Base-by-base conservation (phyloP, 2,797 vertebrate species). In the Danio aesculapii region DNA sequence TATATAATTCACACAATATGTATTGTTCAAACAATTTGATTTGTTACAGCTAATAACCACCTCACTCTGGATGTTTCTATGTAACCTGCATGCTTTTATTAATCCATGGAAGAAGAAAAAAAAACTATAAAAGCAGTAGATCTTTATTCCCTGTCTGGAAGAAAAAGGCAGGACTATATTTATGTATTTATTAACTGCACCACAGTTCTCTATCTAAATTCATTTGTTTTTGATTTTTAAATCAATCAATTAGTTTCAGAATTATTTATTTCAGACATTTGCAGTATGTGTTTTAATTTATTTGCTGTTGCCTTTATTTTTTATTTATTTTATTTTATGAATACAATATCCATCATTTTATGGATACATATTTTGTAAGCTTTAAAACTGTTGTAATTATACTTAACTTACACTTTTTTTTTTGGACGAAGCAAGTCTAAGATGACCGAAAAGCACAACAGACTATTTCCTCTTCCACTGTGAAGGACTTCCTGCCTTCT, bases 401-500 rank as follows among this genome's bases (percentile, higher is more conserved):
- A 41, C 43, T 80, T 64, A 53, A 41, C 43, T 80, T 64, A 53
- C n/a, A 64, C 11, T 13, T 76, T 58, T 75, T 30, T 49, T 49
- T 68, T 52, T 43, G 47, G 80, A 81, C 43, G 10, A n/a, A 69
- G 74, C 16, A 57, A 72, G 77, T 70, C 85, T 78, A 41, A 62
- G 70, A 80, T 17, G 68, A 85, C 41, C 68, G 62, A 79, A 92
- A 94, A 95, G 93, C 94, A 94, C 93, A 94, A 94, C 89, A 85
- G 93, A 90, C 91, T 91, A 92, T 92, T 93, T 88, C 91, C 90
- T 85, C 91, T 84, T 87, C 90, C 91, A 92, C 92, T 93, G 94
- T 93, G 92, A 95, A 92, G 90, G 90, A 92, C 89, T 86, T 61
- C 88, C 83, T 79, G 66, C 86, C 88, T 87, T 88, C 85, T 64